Percentiles rank a stretch among this genome's conserved stretches.
phyloP scores from a whole-genome alignment of 2,113 vertebrate species.

The Dasyurus viverrinus region DNA sequence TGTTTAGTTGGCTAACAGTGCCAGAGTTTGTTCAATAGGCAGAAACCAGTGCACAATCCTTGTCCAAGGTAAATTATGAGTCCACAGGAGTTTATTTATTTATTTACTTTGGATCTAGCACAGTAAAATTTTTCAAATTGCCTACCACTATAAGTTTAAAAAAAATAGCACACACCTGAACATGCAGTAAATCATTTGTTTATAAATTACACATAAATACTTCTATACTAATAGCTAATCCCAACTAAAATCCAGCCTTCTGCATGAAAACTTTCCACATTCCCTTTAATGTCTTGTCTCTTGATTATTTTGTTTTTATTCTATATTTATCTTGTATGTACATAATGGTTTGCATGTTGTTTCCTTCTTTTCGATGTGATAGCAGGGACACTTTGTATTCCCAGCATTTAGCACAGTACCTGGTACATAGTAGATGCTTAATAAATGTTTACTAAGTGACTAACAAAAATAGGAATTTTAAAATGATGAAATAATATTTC shows the following conservation, averaged over 20 bases:
- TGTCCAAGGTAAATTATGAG: not conserved
- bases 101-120: not conserved
- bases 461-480: not conserved
- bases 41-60: fast-evolving
- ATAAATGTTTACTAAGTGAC: not conserved
- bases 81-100: fast-evolving
- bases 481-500: not conserved
- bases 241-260: not conserved
- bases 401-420: not conserved
- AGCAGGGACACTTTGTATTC: not conserved
- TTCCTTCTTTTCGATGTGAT: not conserved
- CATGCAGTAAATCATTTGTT: not conserved
- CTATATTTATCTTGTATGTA: not conserved
- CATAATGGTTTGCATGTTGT: not conserved
- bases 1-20: not conserved
- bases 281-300: not conserved
- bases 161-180: not conserved
- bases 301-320: not conserved
- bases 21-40: not conserved
- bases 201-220: not conserved
- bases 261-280: not conserved
- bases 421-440: not conserved
- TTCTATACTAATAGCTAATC: not conserved
- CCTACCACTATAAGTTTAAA: not conserved
- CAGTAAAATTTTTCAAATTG: not conserved